Percentiles rank a stretch among this genome's conserved stretches.
Evolutionary conservation across 2,888 invertebrate genomes (phyloP).

Genomic region (Noctuana brunneofusca): DNA sequence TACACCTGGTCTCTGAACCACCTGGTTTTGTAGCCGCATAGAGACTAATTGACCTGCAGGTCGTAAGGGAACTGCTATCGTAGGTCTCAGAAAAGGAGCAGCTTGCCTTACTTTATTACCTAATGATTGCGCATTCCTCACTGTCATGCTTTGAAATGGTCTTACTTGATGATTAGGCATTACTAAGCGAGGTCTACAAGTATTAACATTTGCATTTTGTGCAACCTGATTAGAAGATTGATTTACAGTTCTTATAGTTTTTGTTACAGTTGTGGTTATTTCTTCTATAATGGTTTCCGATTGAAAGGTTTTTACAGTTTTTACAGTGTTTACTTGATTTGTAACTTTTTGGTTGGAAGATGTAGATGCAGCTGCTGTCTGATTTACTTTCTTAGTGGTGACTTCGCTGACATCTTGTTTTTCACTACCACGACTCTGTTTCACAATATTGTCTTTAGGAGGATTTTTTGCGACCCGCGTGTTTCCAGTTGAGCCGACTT

Average conservation of each 20-base stretch:
- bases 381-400: slow-evolving; percentile 36
- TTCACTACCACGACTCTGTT: slow-evolving; percentile 5
- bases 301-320: slow-evolving; percentile 73
- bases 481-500: background rate
- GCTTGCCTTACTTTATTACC: slow-evolving; percentile 52
- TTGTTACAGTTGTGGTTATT: slow-evolving; percentile 76
- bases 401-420: slow-evolving; percentile 13
- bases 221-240: slow-evolving; percentile 68
- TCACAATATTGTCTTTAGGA: slow-evolving; percentile 10
- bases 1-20: slow-evolving; percentile 47
- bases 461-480: slow-evolving; percentile 5
- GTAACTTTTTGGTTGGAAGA: slow-evolving; percentile 50
- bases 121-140: slow-evolving; percentile 55
- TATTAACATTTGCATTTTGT: slow-evolving; percentile 47
- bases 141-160: slow-evolving; percentile 56
- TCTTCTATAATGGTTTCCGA: slow-evolving; percentile 74
- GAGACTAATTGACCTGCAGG: slow-evolving; percentile 50
- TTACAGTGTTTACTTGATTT: slow-evolving; percentile 62
- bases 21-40: slow-evolving; percentile 51
- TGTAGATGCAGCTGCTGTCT: slow-evolving; percentile 37
- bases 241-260: slow-evolving; percentile 75
- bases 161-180: slow-evolving; percentile 47
- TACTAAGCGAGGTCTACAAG: slow-evolving; percentile 49
- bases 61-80: slow-evolving; percentile 38
- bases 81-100: slow-evolving; percentile 44